phyloP scores from a whole-genome alignment of 2,888 invertebrate species.

The Drosophila anomelani region DNA sequence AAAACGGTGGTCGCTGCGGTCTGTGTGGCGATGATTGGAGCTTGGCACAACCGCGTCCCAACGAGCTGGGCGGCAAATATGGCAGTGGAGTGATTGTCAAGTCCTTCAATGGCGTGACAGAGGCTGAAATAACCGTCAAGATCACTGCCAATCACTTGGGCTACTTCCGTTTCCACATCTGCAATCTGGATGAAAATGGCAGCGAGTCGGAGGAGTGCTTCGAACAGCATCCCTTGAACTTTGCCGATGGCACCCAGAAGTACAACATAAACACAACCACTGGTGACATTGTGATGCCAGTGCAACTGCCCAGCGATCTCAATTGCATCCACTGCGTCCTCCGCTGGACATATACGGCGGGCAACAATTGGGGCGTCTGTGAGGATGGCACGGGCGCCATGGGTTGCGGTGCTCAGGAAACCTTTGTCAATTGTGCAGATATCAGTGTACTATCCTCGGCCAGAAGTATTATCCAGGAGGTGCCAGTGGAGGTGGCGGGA shows the following conservation, averaged over 20 bases:
- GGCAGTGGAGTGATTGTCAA: slow-evolving; percentile 85
- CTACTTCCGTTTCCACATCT: slow-evolving; percentile 85
- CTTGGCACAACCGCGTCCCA: slow-evolving; percentile 84
- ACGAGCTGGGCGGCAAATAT: slow-evolving; percentile 86
- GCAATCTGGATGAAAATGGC: slow-evolving; percentile 84
- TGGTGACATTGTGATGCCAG: slow-evolving; percentile 61
- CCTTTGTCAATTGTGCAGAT: slow-evolving; percentile 86
- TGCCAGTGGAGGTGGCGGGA: slow-evolving; percentile 7
- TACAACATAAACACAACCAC: slow-evolving; percentile 57
- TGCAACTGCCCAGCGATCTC: slow-evolving; percentile 84
- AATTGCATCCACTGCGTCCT: slow-evolving; percentile 86
- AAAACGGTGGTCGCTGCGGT: slow-evolving; percentile 85
- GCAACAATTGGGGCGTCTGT: slow-evolving; percentile 86
- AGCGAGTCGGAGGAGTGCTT: slow-evolving; percentile 86
- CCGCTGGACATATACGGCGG: slow-evolving; percentile 86
- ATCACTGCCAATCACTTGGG: slow-evolving; percentile 86
- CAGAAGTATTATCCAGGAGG: slow-evolving; percentile 37
- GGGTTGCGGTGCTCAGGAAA: slow-evolving; percentile 86
- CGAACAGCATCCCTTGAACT: slow-evolving; percentile 80
- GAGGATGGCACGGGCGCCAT: slow-evolving; percentile 81
- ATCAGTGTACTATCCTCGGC: slow-evolving; percentile 72
- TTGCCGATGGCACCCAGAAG: slow-evolving; percentile 75
- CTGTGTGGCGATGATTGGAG: slow-evolving; percentile 86
- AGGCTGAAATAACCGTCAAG: slow-evolving; percentile 74
- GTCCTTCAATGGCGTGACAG: slow-evolving; percentile 79